Evolutionary conservation across 2,888 invertebrate genomes (phyloP), one percentile per base, ranked within the genome.

Genomic region (Smittia aterrima): DNA sequence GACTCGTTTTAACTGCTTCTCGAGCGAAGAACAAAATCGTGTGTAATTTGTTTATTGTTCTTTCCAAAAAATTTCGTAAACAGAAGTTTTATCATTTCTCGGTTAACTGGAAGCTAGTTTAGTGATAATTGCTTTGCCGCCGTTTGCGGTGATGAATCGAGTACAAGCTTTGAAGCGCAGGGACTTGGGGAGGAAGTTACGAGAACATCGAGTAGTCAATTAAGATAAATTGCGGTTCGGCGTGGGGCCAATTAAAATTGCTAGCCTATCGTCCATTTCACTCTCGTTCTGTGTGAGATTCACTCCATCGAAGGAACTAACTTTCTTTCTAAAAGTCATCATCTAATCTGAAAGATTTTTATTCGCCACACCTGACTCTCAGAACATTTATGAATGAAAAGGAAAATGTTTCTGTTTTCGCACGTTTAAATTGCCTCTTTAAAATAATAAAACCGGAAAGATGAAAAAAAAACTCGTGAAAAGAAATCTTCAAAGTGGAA

Each of bases 1-100:
- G 40, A 22, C 70, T 47, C 41, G n/a, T 67, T 67, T 58, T 58
- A 58, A 58, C 58, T 58, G n/a, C 41, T 41, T 9, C 27, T 54
- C 18, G 53, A 24, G 27, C 18, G 20, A 41, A 41, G 6, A 67
- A 18, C 20, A 41, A n/a, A 18, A 20, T 20, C 41, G 24, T 47
- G 22, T 67, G 41, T 22, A 67, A 67, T 41, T 67, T 40, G 41
- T 67, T 67, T 22, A 67, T 67, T 67, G 67, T 67, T 41, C 47
- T 47, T 67, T 41, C 40, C 25, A 27, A 64, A 58, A 20, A 9
- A 24, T 64, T 27, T 64, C n/a, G 64, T 64, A 64, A 64, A 64
- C 64, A 24, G 24, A 24, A 25, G 7, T 24, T 58, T 18, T 58
- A 22, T 58, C 20, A 20, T n/a, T 18, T 47, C 16, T 47, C 47